Evolutionary conservation across 2,888 invertebrate species (phyloP).

Genomic region (Plagodis pulveraria): DNA sequence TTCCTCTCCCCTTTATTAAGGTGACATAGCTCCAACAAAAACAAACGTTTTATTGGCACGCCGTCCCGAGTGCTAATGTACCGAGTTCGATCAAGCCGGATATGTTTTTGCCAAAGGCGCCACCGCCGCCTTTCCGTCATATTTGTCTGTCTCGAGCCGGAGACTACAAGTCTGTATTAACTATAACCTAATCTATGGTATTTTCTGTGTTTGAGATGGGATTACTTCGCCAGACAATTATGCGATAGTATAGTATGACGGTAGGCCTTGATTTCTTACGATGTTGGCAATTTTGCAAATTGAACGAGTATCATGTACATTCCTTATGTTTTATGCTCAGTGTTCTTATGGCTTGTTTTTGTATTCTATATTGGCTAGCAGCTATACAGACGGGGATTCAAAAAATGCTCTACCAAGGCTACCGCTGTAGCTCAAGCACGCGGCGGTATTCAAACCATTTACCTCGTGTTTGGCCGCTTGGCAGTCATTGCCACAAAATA

Average conservation of each 20-base stretch:
- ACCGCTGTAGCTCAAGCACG: too few relatives aligned
- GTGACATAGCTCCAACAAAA: too few relatives aligned
- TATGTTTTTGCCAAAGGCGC: conserved; percentile 10
- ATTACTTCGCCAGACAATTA: conserved; percentile 12
- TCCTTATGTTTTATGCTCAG: too few relatives aligned
- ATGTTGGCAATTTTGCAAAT: conserved; percentile 12
- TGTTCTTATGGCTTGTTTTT: too few relatives aligned
- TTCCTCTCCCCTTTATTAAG: too few relatives aligned
- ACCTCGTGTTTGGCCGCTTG: too few relatives aligned
- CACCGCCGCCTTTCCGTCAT: neutral
- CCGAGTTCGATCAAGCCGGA: neutral
- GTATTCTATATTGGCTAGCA: too few relatives aligned
- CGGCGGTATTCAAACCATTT: too few relatives aligned
- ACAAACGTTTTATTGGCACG: conserved; percentile 13
- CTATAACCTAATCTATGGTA: neutral
- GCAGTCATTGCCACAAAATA: too few relatives aligned
- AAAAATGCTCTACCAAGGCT: too few relatives aligned
- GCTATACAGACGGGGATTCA: too few relatives aligned
- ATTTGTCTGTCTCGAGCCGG: neutral
- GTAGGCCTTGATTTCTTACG: conserved; percentile 13
- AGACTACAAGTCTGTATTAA: conserved; percentile 6
- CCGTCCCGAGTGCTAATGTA: neutral
- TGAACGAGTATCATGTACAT: neutral
- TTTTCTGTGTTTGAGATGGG: conserved; percentile 4
- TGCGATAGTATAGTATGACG: conserved; percentile 5